phyloP scores from a whole-genome alignment of 1,140 invertebrate species.

The Chlorops oryzae region DNA sequence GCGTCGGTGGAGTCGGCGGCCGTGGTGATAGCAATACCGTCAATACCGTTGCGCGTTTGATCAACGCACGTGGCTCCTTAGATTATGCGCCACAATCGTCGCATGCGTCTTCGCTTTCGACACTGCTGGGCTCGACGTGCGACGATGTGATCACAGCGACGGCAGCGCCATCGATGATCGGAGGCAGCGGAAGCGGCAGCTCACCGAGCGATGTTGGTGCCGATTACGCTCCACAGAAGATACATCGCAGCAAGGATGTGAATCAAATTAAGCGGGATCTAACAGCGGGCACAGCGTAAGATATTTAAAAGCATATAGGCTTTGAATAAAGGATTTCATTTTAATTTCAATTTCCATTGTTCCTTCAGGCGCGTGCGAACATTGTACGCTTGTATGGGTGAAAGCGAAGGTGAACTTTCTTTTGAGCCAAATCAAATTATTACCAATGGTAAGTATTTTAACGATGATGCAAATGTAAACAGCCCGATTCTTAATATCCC shows the following conservation, averaged over 20 bases:
- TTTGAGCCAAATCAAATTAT: slow-evolving; percentile 99
- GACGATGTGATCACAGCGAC: slow-evolving; percentile 40
- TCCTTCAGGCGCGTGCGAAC: slow-evolving; percentile 74
- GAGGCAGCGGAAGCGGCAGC: slow-evolving; percentile 19
- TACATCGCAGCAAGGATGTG: slow-evolving; percentile 44
- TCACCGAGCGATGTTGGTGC: slow-evolving; percentile 26
- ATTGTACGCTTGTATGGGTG: slow-evolving; percentile 89
- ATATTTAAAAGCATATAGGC: not conserved
- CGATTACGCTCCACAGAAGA: slow-evolving; percentile 43
- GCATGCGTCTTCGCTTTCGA: slow-evolving; percentile 32
- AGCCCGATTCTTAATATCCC: too few relatives aligned
- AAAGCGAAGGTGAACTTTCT: slow-evolving; percentile 92
- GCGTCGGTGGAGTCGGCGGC: slow-evolving; percentile 10
- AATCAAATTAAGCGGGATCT: slow-evolving; percentile 44
- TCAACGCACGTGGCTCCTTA: slow-evolving; percentile 20
- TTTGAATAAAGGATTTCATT: not conserved
- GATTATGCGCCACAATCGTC: slow-evolving; percentile 32
- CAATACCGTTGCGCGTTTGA: slow-evolving; percentile 21
- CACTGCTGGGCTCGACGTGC: slow-evolving; percentile 33
- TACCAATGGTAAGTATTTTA: slow-evolving; percentile 77
- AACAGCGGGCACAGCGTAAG: slow-evolving; percentile 42
- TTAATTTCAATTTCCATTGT: slow-evolving; percentile 8
- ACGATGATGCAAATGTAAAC: too few relatives aligned
- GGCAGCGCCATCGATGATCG: slow-evolving; percentile 32
- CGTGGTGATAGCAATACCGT: slow-evolving; percentile 18